phyloP scores from a whole-genome alignment of 2,888 invertebrate genomes.

The Deilephila porcellus region DNA sequence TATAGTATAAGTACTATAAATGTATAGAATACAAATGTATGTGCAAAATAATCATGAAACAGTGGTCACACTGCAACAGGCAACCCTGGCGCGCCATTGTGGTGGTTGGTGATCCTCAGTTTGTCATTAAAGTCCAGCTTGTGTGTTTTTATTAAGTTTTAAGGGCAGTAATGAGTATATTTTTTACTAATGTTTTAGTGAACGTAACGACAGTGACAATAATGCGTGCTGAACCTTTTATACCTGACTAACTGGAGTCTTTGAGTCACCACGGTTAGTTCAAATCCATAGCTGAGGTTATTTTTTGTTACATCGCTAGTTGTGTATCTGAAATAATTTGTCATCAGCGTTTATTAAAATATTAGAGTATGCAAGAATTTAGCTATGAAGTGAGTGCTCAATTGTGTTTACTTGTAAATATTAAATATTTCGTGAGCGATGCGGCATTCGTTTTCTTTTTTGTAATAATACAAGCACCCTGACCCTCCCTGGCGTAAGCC shows the following conservation, averaged over 20 bases:
- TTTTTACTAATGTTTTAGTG: constrained; percentile 72
- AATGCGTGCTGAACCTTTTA: constrained; percentile 82
- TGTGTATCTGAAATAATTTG: constrained; percentile 67
- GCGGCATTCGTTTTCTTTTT: constrained; percentile 28
- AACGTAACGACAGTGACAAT: constrained; percentile 77
- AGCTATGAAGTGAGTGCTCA: not conserved
- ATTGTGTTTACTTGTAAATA: constrained; percentile 10
- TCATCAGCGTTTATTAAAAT: constrained; percentile 58
- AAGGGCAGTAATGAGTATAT: constrained; percentile 73
- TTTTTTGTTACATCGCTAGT: constrained; percentile 79
- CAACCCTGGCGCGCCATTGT: constrained; percentile 77
- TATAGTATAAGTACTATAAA: too few relatives aligned
- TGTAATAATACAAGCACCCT: constrained; percentile 42
- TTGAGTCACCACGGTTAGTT: constrained; percentile 82
- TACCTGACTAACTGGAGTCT: constrained; percentile 74
- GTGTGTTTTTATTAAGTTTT: constrained; percentile 71
- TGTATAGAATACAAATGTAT: not conserved
- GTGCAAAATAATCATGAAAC: not conserved
- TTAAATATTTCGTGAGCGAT: constrained; percentile 17
- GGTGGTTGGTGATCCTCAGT: constrained; percentile 65
- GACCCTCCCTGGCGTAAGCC: constrained; percentile 70
- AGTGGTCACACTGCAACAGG: constrained; percentile 26
- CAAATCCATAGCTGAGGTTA: constrained; percentile 79
- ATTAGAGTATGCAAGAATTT: not conserved
- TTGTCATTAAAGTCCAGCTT: constrained; percentile 68